Conservation (phyloP, 2,797 vertebrate genomes). For the Hirundo rustica region DNA sequence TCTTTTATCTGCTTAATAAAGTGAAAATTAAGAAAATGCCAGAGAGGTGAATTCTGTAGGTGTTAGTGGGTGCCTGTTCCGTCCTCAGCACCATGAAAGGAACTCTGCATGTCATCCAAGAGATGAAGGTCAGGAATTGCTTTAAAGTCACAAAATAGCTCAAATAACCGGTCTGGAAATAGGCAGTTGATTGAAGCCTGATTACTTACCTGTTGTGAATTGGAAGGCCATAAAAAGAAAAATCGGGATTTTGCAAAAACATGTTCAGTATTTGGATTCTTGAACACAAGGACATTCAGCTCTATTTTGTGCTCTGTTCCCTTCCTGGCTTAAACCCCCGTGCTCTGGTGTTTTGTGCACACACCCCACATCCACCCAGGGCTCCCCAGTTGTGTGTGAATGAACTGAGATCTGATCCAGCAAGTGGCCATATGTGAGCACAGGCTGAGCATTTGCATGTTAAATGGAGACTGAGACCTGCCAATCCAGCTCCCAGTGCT, state of each 20-base stretch:
- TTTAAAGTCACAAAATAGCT: conserved; percentile 41
- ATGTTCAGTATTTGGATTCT: neutral
- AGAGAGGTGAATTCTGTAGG: conserved; percentile 6
- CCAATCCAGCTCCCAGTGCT: neutral
- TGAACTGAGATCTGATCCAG: neutral
- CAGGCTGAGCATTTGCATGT: neutral
- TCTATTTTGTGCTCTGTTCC: neutral
- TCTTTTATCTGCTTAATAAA: conserved; percentile 49
- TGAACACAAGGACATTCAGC: neutral
- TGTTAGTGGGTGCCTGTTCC: neutral
- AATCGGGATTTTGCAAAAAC: neutral
- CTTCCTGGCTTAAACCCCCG: neutral
- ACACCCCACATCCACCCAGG: neutral
- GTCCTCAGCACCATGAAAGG: neutral
- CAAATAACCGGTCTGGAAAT: conserved; percentile 12
- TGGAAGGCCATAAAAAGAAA: neutral
- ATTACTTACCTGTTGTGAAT: conserved; percentile 22
- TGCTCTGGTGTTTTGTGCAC: neutral
- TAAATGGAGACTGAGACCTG: neutral
- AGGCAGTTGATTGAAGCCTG: conserved; percentile 4
- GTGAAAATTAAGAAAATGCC: conserved; percentile 42
- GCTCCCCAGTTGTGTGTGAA: neutral
- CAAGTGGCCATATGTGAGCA: neutral
- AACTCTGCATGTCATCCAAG: conserved; percentile 11
- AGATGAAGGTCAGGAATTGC: conserved; percentile 48